A percentile compares a stretch with the other conserved stretches of the same genome.
Evolutionary conservation across 2,888 invertebrate genomes (phyloP).

Genomic region (Sepiola atlantica): DNA sequence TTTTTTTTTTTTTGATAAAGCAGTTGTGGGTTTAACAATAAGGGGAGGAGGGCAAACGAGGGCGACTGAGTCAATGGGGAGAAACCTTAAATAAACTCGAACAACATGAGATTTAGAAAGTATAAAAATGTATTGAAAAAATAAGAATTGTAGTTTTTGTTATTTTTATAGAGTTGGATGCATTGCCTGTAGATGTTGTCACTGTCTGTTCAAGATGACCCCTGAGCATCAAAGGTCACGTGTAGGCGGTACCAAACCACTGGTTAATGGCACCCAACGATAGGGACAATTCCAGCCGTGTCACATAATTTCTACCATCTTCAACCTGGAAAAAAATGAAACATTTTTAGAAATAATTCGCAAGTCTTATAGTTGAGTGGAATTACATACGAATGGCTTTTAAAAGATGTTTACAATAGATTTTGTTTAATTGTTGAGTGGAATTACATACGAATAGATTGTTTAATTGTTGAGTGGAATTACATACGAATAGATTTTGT

Average conservation of each 20-base stretch:
- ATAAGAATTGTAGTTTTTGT: background rate
- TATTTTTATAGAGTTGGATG: background rate
- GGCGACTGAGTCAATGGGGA: background rate
- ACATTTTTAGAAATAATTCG: no score
- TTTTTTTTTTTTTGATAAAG: background rate
- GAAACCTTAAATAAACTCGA: background rate
- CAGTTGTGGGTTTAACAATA: background rate
- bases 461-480: background rate
- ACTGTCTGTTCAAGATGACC: background rate
- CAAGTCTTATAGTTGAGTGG: background rate
- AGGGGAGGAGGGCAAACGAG: background rate
- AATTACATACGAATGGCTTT: background rate
- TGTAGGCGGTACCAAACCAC: conserved; percentile 63
- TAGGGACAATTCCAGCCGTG: conserved; percentile 55
- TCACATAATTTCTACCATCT: conserved; percentile 57
- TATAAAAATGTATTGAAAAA: background rate
- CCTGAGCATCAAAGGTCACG: conserved; percentile 44
- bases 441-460: background rate
- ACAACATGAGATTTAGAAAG: background rate
- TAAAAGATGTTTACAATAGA: background rate
- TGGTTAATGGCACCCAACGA: conserved; percentile 58
- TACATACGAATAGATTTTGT: background rate
- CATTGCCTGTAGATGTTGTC: background rate
- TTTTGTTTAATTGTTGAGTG: background rate
- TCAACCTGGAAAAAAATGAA: conserved; percentile 57